These are phyloP conservation scores for Cichladusa arquata DNA, from an alignment of 2,113 vertebrate species.

Conservation along the genomic window DNA sequence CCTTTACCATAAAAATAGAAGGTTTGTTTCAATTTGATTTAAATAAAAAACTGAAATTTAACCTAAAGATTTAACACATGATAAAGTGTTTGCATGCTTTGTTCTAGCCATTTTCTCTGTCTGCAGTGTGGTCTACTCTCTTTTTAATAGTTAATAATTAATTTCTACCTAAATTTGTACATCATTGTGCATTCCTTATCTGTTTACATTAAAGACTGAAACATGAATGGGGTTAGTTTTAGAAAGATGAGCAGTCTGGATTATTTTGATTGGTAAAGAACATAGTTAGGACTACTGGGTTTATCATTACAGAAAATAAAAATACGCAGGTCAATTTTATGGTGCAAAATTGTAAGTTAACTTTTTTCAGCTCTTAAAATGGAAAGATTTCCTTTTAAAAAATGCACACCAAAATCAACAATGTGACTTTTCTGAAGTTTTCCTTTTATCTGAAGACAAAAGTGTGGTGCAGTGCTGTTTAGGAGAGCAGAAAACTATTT, in stretches of 20 bases:
- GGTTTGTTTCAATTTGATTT: background rate
- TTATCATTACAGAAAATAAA: background rate
- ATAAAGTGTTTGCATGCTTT: background rate
- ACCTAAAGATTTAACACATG: background rate
- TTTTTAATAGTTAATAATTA: background rate
- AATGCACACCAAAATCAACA: background rate
- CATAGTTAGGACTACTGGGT: background rate
- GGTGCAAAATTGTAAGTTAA: background rate
- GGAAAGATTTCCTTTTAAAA: background rate
- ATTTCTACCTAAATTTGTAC: background rate
- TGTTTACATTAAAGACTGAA: background rate
- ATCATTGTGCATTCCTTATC: background rate
- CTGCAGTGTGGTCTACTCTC: background rate
- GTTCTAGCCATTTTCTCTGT: background rate
- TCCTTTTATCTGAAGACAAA: background rate
- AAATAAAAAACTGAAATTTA: background rate
- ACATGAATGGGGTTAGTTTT: background rate
- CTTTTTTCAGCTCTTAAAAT: background rate
- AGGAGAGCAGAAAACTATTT: slow-evolving; percentile 32
- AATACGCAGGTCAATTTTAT: background rate
- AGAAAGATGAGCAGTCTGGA: background rate
- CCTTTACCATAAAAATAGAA: background rate
- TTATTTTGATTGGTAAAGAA: background rate
- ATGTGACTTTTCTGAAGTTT: slow-evolving; percentile 5
- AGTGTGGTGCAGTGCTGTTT: background rate